These are phyloP conservation scores for Drosophila sechellia DNA, from an alignment of 1,140 invertebrate genomes.

Conservation along the genomic window DNA sequence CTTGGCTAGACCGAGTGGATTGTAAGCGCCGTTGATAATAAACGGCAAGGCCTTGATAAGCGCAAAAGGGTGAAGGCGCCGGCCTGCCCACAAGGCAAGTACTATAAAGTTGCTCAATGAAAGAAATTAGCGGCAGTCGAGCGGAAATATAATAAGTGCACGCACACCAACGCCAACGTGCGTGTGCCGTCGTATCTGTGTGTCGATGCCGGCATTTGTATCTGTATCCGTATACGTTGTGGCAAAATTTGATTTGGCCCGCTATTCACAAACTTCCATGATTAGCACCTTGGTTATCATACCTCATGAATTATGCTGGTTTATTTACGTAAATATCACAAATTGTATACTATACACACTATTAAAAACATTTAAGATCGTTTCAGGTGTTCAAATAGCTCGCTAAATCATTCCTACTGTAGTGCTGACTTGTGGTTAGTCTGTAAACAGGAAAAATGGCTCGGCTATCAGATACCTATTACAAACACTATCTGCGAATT, in stretches of 20 bases:
- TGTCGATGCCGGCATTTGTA: slow-evolving; percentile 1
- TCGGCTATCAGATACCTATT: too few relatives aligned
- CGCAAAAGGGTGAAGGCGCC: slow-evolving; percentile 37
- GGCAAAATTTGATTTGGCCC: slow-evolving; percentile 12
- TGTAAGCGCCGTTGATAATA: slow-evolving; percentile 52
- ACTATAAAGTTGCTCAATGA: slow-evolving; percentile 64
- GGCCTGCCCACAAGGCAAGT: slow-evolving; percentile 17
- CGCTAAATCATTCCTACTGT: too few relatives aligned
- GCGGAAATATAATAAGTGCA: slow-evolving; percentile 77
- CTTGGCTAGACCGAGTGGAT: slow-evolving; percentile 67
- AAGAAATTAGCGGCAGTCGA: slow-evolving; percentile 59
- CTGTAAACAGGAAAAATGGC: too few relatives aligned
- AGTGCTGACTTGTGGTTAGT: too few relatives aligned
- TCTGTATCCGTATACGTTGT: slow-evolving; percentile 16
- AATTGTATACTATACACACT: too few relatives aligned
- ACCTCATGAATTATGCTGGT: too few relatives aligned
- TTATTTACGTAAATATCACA: too few relatives aligned
- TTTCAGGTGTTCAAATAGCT: too few relatives aligned
- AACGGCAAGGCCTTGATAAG: slow-evolving; percentile 60
- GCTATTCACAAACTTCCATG: slow-evolving; percentile 13
- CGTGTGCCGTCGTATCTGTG: slow-evolving; percentile 9
- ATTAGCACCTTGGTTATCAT: not conserved
- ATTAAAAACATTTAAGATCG: too few relatives aligned
- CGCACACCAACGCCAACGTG: slow-evolving; percentile 6
- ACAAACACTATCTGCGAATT: too few relatives aligned